These are phyloP conservation scores for Chiroxiphia lanceolata DNA, from an alignment of 2,797 vertebrate genomes.

Conservation along the genomic window DNA sequence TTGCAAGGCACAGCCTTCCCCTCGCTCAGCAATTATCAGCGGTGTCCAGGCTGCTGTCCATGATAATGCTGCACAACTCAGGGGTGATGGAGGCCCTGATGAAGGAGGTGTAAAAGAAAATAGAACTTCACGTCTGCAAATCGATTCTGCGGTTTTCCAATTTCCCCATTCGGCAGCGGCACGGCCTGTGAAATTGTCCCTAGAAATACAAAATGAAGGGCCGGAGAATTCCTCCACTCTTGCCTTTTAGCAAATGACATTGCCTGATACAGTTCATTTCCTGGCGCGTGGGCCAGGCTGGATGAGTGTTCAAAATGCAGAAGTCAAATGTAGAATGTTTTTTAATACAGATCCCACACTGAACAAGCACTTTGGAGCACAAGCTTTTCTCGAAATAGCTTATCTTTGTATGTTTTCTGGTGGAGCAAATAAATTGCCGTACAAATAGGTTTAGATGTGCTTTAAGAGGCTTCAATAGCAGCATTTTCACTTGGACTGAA, in stretches of 20 bases:
- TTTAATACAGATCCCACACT: conserved; percentile 8
- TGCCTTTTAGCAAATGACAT: conserved; percentile 77
- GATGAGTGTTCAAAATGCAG: conserved; percentile 61
- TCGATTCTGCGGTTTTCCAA: conserved; percentile 88
- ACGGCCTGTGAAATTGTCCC: conserved; percentile 88
- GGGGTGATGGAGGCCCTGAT: conserved; percentile 74
- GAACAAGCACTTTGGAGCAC: not conserved
- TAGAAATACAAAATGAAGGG: conserved; percentile 78
- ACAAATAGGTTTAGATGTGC: not conserved
- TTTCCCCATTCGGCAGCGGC: conserved; percentile 80
- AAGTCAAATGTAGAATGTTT: conserved; percentile 7
- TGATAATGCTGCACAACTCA: conserved; percentile 74
- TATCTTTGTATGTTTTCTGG: not conserved
- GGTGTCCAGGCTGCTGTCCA: conserved; percentile 68
- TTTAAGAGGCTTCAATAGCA: not conserved
- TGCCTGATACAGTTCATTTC: conserved; percentile 75
- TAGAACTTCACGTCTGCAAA: conserved; percentile 85
- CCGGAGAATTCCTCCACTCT: conserved; percentile 71
- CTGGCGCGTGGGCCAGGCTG: conserved; percentile 45
- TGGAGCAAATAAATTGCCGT: not conserved
- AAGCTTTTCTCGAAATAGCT: not conserved
- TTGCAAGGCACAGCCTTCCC: conserved; percentile 41
- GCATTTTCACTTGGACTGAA: not conserved
- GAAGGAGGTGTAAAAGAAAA: conserved; percentile 84
- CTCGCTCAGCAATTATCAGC: conserved; percentile 71